Evolutionary conservation across 2,113 vertebrate species (phyloP).

Genomic region (Stegostoma tigrinum): DNA sequence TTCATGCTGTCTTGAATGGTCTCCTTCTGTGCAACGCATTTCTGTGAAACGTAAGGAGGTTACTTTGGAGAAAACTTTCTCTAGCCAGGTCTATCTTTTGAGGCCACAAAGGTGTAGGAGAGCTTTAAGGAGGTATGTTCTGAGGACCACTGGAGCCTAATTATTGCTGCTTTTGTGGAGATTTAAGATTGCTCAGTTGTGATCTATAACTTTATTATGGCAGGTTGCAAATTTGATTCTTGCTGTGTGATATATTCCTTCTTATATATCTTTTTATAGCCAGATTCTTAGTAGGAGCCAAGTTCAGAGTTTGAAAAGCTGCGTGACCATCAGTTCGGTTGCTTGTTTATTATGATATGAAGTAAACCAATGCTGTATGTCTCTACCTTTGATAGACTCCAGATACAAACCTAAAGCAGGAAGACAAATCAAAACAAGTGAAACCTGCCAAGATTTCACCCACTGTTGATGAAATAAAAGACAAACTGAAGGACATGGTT

Average conservation of each 20-base stretch:
- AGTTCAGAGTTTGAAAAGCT: neutral
- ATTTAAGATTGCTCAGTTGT: neutral
- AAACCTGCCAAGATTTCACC: neutral
- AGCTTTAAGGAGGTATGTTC: neutral
- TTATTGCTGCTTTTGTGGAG: neutral
- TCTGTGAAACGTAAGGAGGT: neutral
- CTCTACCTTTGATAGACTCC: neutral
- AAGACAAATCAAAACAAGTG: neutral
- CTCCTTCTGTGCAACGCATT: neutral
- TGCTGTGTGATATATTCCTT: neutral
- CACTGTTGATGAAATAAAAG: neutral
- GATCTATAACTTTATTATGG: neutral
- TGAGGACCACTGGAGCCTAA: neutral
- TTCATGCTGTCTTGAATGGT: neutral
- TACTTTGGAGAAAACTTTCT: neutral
- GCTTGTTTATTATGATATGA: neutral
- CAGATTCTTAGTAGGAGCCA: neutral
- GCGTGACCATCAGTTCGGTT: neutral
- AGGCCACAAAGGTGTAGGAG: neutral
- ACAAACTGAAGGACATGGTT: conserved; percentile 10
- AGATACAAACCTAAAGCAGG: neutral
- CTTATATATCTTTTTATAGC: neutral
- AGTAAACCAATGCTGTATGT: neutral
- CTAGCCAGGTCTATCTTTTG: neutral
- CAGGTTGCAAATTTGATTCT: neutral